A percentile compares a stretch with the other conserved stretches of the same genome.
phyloP scores from a whole-genome alignment of 2,797 vertebrate species.

The Hydrolagus colliei region DNA sequence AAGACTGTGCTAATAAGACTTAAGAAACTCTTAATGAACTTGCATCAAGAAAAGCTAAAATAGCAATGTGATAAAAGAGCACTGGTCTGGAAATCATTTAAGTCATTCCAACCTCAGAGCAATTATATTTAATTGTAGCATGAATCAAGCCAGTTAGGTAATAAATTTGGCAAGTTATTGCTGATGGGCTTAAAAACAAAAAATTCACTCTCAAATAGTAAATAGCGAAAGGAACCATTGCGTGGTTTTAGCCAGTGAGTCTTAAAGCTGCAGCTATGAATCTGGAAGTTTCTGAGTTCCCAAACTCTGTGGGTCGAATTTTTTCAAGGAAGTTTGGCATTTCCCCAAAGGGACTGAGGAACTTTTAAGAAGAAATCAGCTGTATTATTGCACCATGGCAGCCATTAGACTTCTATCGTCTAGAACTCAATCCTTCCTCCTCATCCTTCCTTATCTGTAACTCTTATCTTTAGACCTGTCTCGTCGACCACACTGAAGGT shows the following conservation, averaged over 20 bases:
- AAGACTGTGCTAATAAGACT: no score
- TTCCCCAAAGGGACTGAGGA: background rate
- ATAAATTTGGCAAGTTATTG: background rate
- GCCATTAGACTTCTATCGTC: no score
- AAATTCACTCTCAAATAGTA: background rate
- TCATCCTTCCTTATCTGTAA: no score
- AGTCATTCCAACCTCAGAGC: conserved; percentile 4
- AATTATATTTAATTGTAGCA: background rate
- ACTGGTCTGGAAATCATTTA: background rate
- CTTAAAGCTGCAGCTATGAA: background rate
- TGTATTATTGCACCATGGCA: no score
- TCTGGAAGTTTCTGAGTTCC: background rate
- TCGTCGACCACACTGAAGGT: no score
- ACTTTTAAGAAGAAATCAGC: background rate
- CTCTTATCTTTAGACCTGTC: no score
- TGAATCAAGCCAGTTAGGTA: background rate
- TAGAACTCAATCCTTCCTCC: no score
- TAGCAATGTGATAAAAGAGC: conserved; percentile 1
- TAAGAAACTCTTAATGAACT: background rate
- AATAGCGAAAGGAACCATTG: background rate
- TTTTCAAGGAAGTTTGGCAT: background rate
- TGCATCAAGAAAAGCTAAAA: background rate
- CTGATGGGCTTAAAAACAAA: background rate
- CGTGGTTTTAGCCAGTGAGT: no score
- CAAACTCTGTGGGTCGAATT: background rate